Evolutionary conservation across 2,797 vertebrate genomes (phyloP).

Genomic region (Australoheros facetus): DNA sequence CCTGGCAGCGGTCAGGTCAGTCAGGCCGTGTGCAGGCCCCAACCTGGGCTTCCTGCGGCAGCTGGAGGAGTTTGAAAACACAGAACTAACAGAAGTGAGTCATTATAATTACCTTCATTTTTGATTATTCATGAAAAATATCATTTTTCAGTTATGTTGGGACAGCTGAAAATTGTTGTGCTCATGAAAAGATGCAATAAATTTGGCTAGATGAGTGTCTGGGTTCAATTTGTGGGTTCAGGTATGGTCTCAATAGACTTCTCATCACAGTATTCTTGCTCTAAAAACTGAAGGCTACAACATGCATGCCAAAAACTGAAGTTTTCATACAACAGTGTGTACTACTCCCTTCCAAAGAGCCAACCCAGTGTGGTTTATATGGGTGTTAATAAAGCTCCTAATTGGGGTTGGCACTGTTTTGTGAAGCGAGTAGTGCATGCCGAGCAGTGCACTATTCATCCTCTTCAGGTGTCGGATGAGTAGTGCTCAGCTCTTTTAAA

Average conservation of each 20-base stretch:
- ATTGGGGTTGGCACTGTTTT: background rate
- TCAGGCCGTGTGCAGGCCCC: constrained; percentile 89
- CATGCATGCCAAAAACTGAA: background rate
- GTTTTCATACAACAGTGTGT: background rate
- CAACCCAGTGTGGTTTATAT: background rate
- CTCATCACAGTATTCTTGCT: background rate
- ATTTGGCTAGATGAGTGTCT: background rate
- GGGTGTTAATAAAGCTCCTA: background rate
- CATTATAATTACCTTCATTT: background rate
- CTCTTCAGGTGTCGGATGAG: background rate
- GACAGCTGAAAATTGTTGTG: background rate
- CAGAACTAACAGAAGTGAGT: constrained; percentile 84
- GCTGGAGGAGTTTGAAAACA: constrained; percentile 90
- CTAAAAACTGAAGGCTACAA: background rate
- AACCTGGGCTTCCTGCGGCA: constrained; percentile 93
- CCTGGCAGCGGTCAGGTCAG: constrained; percentile 84
- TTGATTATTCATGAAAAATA: background rate
- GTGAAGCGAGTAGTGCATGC: background rate
- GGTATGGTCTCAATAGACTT: background rate
- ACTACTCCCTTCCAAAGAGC: background rate
- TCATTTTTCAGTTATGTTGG: background rate
- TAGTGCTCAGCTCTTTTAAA: background rate
- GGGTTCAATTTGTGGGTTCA: background rate
- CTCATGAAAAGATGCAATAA: background rate
- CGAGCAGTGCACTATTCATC: background rate